phyloP scores from a whole-genome alignment of 2,113 vertebrate genomes.

The Noturus placidus region DNA sequence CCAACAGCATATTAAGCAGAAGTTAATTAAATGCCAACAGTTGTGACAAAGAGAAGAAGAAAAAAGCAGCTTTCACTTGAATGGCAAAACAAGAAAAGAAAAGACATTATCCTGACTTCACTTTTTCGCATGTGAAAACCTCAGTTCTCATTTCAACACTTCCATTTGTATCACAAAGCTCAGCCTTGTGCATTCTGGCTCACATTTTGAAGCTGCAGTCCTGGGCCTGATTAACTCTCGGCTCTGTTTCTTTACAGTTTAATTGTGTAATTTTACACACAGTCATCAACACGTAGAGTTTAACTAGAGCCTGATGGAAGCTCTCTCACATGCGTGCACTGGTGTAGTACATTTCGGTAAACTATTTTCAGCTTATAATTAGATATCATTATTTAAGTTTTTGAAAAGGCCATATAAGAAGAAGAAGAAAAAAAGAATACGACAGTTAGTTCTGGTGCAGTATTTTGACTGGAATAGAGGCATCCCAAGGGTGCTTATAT shows the following conservation, averaged over 20 bases:
- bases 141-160: slow-evolving; percentile 73
- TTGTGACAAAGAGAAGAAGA: slow-evolving; percentile 73
- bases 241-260: slow-evolving; percentile 43
- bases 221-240: slow-evolving; percentile 39
- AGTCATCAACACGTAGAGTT: neutral
- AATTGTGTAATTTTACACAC: slow-evolving; percentile 21
- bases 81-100: slow-evolving; percentile 74
- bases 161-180: slow-evolving; percentile 71
- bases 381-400: neutral
- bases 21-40: slow-evolving; percentile 81
- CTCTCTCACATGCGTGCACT: neutral
- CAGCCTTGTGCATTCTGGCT: slow-evolving; percentile 57
- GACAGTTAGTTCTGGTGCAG: neutral
- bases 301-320: slow-evolving; percentile 5
- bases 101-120: slow-evolving; percentile 76
- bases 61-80: slow-evolving; percentile 70
- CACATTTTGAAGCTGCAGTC: slow-evolving; percentile 46
- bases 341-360: neutral
- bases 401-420: neutral
- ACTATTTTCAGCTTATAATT: neutral
- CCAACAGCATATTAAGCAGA: slow-evolving; percentile 81
- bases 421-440: neutral
- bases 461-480: neutral
- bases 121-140: slow-evolving; percentile 80
- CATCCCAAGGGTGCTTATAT: neutral